These are phyloP conservation scores for Torymus aiolomorphi DNA, from an alignment of 2,888 invertebrate genomes.

Conservation along the genomic window DNA sequence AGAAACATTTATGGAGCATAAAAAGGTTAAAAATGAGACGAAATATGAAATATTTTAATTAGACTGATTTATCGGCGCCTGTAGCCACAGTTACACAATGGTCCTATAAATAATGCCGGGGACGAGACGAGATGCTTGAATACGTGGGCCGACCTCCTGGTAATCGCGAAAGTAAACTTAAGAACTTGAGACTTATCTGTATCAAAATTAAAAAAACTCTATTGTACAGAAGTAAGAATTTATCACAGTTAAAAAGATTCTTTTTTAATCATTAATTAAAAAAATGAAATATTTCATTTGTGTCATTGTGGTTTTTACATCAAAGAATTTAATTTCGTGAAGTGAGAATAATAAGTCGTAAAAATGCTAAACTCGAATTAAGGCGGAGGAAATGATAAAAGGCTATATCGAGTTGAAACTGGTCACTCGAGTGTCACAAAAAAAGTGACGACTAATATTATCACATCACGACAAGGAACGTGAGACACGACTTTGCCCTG, in stretches of 20 bases:
- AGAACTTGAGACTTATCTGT: slow-evolving; percentile 22
- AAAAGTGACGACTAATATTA: slow-evolving; percentile 64
- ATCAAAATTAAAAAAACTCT: slow-evolving; percentile 13
- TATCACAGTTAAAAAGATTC: no score
- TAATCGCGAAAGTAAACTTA: slow-evolving; percentile 46
- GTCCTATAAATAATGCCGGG: slow-evolving; percentile 70
- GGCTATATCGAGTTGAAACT: slow-evolving; percentile 34
- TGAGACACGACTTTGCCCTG: slow-evolving; percentile 60
- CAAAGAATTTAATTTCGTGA: slow-evolving; percentile 36
- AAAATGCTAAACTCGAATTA: slow-evolving; percentile 2
- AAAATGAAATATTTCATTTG: not conserved
- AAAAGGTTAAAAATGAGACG: slow-evolving; percentile 22
- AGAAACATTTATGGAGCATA: not conserved
- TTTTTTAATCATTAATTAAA: no score
- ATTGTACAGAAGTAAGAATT: no score
- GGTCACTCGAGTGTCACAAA: slow-evolving; percentile 55
- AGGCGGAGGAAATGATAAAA: slow-evolving; percentile 14
- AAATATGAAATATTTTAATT: slow-evolving; percentile 66
- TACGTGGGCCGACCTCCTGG: slow-evolving; percentile 67
- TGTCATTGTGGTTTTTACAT: not conserved
- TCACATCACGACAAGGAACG: slow-evolving; percentile 65
- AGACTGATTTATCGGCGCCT: slow-evolving; percentile 70
- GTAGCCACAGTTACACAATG: slow-evolving; percentile 67
- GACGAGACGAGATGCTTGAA: slow-evolving; percentile 62
- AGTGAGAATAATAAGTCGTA: slow-evolving; percentile 15